Conservation (phyloP, 2,113 vertebrate genomes). For the Cettia cetti region DNA sequence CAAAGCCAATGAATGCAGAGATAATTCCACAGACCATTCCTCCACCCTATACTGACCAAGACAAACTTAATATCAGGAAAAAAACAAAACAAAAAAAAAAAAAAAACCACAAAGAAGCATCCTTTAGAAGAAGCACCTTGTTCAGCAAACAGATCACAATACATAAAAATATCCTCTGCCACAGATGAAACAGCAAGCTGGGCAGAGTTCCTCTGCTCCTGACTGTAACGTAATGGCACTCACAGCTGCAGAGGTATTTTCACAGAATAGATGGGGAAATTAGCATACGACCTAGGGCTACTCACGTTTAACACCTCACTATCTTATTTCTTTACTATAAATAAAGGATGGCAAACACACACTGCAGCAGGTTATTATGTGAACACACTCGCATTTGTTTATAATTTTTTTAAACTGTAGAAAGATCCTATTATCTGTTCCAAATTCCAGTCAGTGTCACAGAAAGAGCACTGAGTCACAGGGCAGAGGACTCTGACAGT, state of each 20-base stretch:
- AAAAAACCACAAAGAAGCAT: neutral
- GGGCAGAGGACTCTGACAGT: neutral
- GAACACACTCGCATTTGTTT: neutral
- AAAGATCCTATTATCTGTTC: neutral
- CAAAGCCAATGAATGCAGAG: neutral
- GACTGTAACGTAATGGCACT: fast-evolving
- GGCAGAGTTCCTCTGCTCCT: neutral
- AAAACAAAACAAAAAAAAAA: neutral
- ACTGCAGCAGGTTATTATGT: neutral
- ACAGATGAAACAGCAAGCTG: neutral
- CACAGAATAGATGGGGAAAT: neutral
- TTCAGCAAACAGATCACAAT: neutral
- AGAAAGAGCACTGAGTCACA: neutral
- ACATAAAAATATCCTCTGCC: neutral
- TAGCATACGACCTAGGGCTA: neutral
- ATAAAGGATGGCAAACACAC: neutral
- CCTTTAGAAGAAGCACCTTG: neutral
- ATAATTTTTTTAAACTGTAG: neutral
- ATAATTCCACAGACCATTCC: neutral
- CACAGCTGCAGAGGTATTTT: neutral
- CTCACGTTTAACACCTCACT: neutral
- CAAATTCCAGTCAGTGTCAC: neutral
- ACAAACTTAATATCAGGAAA: neutral
- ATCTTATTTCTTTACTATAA: neutral
- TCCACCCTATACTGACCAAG: fast-evolving